A percentile compares a stretch with the other conserved stretches of the same genome.
Evolutionary conservation across 2,113 vertebrate genomes (phyloP).

Genomic region (Protomyctophum bolini): DNA sequence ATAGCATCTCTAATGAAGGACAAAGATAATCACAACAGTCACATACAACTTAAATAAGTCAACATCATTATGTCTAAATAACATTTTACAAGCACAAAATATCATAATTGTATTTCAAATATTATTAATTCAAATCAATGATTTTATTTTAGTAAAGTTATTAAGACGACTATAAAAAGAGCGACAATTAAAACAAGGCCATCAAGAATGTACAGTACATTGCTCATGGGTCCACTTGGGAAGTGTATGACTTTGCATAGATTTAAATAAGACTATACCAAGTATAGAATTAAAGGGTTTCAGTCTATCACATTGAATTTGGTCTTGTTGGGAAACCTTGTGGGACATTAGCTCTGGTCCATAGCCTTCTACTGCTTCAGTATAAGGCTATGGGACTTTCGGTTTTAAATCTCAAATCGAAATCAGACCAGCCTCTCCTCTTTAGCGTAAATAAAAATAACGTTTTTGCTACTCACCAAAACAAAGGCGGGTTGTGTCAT

Average conservation of each 20-base stretch:
- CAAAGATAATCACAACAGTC: background rate
- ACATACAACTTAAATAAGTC: background rate
- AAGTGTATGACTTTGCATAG: background rate
- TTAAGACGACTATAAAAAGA: background rate
- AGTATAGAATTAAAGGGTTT: no score
- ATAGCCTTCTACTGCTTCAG: no score
- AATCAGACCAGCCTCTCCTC: no score
- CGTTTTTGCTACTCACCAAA: no score
- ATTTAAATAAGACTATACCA: background rate
- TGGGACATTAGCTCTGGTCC: no score
- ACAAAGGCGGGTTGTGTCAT: no score
- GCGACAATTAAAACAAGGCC: slow-evolving; percentile 17
- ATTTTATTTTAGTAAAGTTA: background rate
- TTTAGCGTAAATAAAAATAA: no score
- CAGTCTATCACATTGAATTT: no score
- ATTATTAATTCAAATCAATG: slow-evolving; percentile 44
- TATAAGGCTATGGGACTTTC: no score
- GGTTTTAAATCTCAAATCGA: no score
- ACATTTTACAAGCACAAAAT: slow-evolving; percentile 9
- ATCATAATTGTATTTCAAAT: slow-evolving; percentile 39
- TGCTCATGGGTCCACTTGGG: background rate
- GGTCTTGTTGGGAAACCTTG: no score
- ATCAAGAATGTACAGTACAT: background rate
- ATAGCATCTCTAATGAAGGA: slow-evolving; percentile 1
- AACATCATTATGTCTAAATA: slow-evolving; percentile 24